Evolutionary conservation across 2,888 invertebrate genomes (phyloP).

Genomic region (Andrena hattorfiana): DNA sequence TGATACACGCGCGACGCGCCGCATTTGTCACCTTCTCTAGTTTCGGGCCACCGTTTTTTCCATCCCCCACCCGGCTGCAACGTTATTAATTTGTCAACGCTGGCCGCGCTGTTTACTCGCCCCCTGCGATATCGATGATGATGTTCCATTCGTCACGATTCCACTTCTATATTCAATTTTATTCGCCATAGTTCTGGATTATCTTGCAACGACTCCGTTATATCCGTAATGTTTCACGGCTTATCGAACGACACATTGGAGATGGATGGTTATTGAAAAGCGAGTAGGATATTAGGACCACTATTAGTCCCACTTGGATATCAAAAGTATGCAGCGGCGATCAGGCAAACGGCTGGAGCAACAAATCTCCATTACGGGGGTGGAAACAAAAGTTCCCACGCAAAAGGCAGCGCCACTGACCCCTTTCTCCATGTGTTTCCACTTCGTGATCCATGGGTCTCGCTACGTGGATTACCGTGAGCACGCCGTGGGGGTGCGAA

Average conservation of each 20-base stretch:
- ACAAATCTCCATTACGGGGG: constrained; percentile 18
- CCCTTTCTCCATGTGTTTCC: constrained; percentile 29
- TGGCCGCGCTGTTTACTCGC: constrained; percentile 40
- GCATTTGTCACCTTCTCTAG: constrained; percentile 38
- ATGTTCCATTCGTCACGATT: constrained; percentile 53
- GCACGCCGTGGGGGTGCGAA: constrained; percentile 36
- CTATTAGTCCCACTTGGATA: constrained; percentile 12
- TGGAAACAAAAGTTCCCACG: constrained; percentile 13
- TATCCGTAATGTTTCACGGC: background rate
- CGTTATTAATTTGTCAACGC: constrained; percentile 57
- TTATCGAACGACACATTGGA: background rate
- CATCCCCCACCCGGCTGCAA: background rate
- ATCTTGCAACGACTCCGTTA: background rate
- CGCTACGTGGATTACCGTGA: constrained; percentile 33
- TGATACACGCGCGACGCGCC: constrained; percentile 38
- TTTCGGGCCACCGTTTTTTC: constrained; percentile 37
- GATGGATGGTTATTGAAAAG: background rate
- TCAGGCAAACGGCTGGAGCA: background rate
- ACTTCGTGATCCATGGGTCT: constrained; percentile 55
- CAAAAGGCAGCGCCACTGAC: constrained; percentile 19
- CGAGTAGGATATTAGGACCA: background rate
- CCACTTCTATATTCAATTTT: constrained; percentile 21
- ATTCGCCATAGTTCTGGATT: background rate
- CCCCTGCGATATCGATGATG: constrained; percentile 50
- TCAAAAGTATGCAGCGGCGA: background rate